phyloP scores from a whole-genome alignment of 2,888 invertebrate genomes.

The Pachycephus smyrnensis region DNA sequence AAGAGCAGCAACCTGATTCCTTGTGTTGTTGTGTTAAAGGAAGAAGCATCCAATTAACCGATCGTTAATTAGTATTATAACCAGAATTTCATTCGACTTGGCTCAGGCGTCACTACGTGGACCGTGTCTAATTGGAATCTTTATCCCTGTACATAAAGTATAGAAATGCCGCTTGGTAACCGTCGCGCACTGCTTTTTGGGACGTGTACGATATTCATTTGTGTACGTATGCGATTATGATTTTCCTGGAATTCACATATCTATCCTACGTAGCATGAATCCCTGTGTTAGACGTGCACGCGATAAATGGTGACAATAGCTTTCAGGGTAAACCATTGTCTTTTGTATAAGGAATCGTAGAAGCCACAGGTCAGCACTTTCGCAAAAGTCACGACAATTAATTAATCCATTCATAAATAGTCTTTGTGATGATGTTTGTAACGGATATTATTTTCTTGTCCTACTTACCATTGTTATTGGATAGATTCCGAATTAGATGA shows the following conservation, averaged over 20 bases:
- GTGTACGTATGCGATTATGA: background rate
- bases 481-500: background rate
- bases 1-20: background rate
- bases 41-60: slow-evolving; percentile 17
- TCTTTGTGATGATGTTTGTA: background rate
- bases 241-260: background rate
- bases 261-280: background rate
- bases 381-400: background rate
- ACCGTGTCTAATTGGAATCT: slow-evolving; percentile 41
- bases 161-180: background rate
- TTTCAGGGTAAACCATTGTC: background rate
- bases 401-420: background rate
- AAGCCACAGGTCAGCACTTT: background rate
- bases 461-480: slow-evolving; percentile 9
- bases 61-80: slow-evolving; percentile 24
- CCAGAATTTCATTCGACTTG: slow-evolving; percentile 29
- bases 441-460: background rate
- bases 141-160: background rate
- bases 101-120: slow-evolving; percentile 25
- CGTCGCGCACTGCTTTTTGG: background rate
- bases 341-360: background rate
- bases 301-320: background rate
- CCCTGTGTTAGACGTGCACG: background rate
- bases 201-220: background rate
- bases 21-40: background rate